Base-by-base conservation (phyloP, 2,888 invertebrate species). In the Thalpophila matura region DNA sequence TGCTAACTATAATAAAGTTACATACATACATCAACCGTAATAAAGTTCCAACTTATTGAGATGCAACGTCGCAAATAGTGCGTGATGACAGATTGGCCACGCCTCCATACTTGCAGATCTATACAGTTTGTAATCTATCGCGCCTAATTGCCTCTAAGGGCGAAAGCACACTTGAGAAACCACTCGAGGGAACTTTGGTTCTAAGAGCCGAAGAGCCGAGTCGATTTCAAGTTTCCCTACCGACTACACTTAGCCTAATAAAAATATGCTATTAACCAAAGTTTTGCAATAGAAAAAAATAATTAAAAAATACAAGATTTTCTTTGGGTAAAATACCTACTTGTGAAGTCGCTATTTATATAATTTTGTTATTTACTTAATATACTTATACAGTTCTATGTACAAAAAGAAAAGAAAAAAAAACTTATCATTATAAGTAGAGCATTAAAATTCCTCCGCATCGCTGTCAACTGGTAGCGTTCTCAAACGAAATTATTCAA, bases 41-140 rank as follows among this genome's bases (percentile, higher is more conserved):
- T 24, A 47, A 40, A 60, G 37, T 47, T 55, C 37, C 16, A 51
- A 33, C 6, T 6, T 24, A 54, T 27, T 31, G 27, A 37, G 40
- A 37, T 37, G 33, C 33, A 50, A 29, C 54, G 27, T 26, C 50
- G 53, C 38, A 68, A 71, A 38, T 51, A 74, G 61, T 68, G 69
- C 74, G 33, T 71, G 70, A 70, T 66, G 69, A 73, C 54, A 55
- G 54, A 73, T 38, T 35, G 33, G 56, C 29, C 70, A 14, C 56
- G 50, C 70, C 74, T 49, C 31, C 22, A 14, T 27, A 35, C 18
- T n/a, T 56, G 66, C 27, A 24, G 14, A 42, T 12, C 10, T 33
- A 58, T 72, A 38, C 31, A 31, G 35, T 61, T 38, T 20, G 29
- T 61, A 55, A 71, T 71, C 61, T 68, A 51, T 55, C 27, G 49